Evolutionary conservation across 2,113 vertebrate species (phyloP).

Genomic region (Triplophysa tibetana): DNA sequence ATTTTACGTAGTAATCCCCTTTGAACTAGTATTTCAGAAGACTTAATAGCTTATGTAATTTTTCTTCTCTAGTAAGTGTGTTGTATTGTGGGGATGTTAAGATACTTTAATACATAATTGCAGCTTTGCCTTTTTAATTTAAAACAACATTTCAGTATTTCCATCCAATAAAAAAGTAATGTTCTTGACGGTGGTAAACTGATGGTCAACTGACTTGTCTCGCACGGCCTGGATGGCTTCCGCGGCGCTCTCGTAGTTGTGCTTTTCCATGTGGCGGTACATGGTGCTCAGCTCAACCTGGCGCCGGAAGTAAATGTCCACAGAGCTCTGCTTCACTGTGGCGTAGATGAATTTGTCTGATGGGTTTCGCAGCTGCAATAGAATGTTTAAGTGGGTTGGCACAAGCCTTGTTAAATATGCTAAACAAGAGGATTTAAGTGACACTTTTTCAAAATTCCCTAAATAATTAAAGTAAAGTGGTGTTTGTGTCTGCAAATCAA

Average conservation of each 20-base stretch:
- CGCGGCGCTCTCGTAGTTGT: slow-evolving; percentile 97
- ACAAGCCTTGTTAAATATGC: neutral
- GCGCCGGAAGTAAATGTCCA: slow-evolving; percentile 98
- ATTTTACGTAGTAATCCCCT: too few relatives aligned
- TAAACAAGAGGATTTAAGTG: neutral
- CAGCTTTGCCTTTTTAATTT: too few relatives aligned
- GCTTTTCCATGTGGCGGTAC: slow-evolving; percentile 99
- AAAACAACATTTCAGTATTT: neutral
- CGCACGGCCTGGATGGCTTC: slow-evolving; percentile 97
- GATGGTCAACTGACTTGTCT: slow-evolving; percentile 82
- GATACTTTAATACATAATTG: too few relatives aligned
- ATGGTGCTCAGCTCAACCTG: slow-evolving; percentile 99
- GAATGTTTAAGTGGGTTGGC: neutral
- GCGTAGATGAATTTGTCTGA: slow-evolving; percentile 99
- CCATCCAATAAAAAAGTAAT: neutral
- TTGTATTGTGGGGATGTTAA: too few relatives aligned
- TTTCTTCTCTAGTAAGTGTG: too few relatives aligned
- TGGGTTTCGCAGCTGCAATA: slow-evolving; percentile 88
- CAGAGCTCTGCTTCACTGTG: slow-evolving; percentile 98
- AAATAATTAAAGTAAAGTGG: slow-evolving; percentile 15
- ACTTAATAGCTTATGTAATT: too few relatives aligned
- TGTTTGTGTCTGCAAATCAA: neutral
- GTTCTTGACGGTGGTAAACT: neutral
- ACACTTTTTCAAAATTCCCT: neutral
- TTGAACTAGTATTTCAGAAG: too few relatives aligned